Conservation (phyloP, 2,797 vertebrate species). For the Sciurus vulgaris region DNA sequence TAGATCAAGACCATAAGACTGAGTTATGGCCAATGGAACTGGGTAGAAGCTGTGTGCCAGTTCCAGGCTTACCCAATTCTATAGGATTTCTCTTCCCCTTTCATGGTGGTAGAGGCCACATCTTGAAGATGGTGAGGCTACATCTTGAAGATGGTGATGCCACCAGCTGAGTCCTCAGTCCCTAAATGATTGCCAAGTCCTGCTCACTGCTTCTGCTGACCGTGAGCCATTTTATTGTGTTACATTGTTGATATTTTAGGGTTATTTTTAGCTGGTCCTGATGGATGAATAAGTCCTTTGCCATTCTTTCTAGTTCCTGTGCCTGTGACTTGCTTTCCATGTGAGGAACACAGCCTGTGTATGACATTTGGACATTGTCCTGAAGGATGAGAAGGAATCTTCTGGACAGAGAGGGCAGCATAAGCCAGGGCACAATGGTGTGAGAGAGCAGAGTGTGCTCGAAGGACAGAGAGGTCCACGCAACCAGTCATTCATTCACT, state of each 20-base stretch:
- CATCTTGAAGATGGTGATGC: neutral
- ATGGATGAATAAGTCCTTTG: neutral
- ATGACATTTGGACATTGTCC: neutral
- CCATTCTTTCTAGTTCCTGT: conserved; percentile 9
- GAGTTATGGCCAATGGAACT: neutral
- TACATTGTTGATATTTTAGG: neutral
- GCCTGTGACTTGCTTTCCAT: conserved; percentile 22
- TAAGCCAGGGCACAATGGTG: neutral
- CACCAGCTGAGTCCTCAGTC: neutral
- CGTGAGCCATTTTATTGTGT: neutral
- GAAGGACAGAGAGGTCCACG: neutral
- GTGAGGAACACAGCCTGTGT: neutral
- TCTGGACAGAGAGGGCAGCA: neutral
- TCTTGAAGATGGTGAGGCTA: neutral
- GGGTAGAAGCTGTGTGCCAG: neutral
- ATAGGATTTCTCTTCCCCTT: neutral
- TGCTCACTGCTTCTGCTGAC: neutral
- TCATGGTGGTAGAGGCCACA: neutral
- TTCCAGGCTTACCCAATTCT: neutral
- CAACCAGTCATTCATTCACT: neutral
- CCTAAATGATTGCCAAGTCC: neutral
- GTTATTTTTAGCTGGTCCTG: neutral
- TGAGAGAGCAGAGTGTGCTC: neutral
- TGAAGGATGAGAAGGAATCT: neutral
- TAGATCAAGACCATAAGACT: neutral